Conservation (phyloP, 2,113 vertebrate genomes). For the Toxotes chatareus region DNA sequence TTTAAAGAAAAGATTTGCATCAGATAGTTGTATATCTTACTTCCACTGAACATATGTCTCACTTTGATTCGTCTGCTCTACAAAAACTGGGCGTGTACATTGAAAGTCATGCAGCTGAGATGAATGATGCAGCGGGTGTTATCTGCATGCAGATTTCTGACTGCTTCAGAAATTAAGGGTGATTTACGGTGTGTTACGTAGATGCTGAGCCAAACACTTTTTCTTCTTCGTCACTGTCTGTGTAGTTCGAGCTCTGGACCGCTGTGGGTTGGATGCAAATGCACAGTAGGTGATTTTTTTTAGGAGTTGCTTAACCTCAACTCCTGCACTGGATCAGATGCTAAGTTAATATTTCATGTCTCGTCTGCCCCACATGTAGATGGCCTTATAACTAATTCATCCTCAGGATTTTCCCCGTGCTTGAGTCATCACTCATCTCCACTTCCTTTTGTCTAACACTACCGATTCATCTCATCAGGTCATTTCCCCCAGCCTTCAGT, state of each 20-base stretch:
- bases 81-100: slow-evolving; percentile 75
- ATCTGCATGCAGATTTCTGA: slow-evolving; percentile 68
- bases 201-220: slow-evolving; percentile 53
- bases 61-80: slow-evolving; percentile 58
- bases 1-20: not conserved
- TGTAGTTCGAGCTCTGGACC: slow-evolving; percentile 16
- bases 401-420: slow-evolving; percentile 67
- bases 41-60: slow-evolving; percentile 37
- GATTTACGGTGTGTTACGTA: slow-evolving; percentile 8
- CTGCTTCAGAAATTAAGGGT: slow-evolving; percentile 38
- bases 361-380: slow-evolving; percentile 78
- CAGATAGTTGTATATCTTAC: slow-evolving; percentile 21
- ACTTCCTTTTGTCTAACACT: slow-evolving; percentile 25
- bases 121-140: slow-evolving; percentile 53
- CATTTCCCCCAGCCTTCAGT: slow-evolving; percentile 24
- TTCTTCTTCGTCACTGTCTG: not conserved
- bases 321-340: slow-evolving; percentile 62
- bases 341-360: slow-evolving; percentile 82
- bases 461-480: slow-evolving; percentile 36
- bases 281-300: slow-evolving; percentile 18
- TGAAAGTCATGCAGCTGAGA: slow-evolving; percentile 53
- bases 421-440: slow-evolving; percentile 54
- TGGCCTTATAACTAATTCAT: slow-evolving; percentile 82
- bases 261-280: slow-evolving; percentile 24
- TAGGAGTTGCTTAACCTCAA: slow-evolving; percentile 63